phyloP scores from a whole-genome alignment of 1,140 invertebrate genomes.

The Rhagoletis zephyria region DNA sequence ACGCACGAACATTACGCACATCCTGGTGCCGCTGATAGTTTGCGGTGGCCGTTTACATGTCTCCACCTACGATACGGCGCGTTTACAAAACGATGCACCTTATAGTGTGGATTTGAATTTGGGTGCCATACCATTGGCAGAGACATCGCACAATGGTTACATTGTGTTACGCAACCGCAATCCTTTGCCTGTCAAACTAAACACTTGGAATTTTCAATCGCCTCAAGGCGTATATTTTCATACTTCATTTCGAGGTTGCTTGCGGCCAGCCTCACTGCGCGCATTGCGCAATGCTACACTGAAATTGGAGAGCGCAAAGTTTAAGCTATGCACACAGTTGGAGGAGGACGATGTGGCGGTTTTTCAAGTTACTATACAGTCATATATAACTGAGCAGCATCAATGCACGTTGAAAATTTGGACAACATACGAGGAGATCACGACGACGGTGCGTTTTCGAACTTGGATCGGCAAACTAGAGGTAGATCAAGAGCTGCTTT shows the following conservation, averaged over 20 bases:
- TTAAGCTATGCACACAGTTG: slow-evolving; percentile 61
- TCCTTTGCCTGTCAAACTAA: slow-evolving; percentile 67
- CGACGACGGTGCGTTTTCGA: slow-evolving; percentile 78
- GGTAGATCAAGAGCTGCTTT: slow-evolving; percentile 78
- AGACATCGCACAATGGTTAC: slow-evolving; percentile 64
- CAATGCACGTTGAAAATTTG: slow-evolving; percentile 82
- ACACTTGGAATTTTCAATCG: slow-evolving; percentile 66
- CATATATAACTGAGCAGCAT: slow-evolving; percentile 81
- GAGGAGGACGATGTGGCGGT: slow-evolving; percentile 76
- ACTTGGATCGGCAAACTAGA: slow-evolving; percentile 77
- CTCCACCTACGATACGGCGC: slow-evolving; percentile 57
- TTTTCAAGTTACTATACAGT: slow-evolving; percentile 82
- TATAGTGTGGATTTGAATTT: slow-evolving; percentile 64
- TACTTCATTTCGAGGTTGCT: slow-evolving; percentile 63
- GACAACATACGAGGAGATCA: slow-evolving; percentile 82
- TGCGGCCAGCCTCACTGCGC: slow-evolving; percentile 36
- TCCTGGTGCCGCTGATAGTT: slow-evolving; percentile 63
- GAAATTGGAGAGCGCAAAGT: slow-evolving; percentile 56
- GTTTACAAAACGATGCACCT: slow-evolving; percentile 51
- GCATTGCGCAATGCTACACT: background rate
- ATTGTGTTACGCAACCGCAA: slow-evolving; percentile 68
- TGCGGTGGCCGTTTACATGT: slow-evolving; percentile 66
- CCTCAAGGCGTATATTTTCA: slow-evolving; percentile 65
- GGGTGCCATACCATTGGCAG: slow-evolving; percentile 66
- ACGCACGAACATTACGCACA: slow-evolving; percentile 65